Evolutionary conservation across 2,113 vertebrate species (phyloP).

Genomic region (Toxotes chatareus): DNA sequence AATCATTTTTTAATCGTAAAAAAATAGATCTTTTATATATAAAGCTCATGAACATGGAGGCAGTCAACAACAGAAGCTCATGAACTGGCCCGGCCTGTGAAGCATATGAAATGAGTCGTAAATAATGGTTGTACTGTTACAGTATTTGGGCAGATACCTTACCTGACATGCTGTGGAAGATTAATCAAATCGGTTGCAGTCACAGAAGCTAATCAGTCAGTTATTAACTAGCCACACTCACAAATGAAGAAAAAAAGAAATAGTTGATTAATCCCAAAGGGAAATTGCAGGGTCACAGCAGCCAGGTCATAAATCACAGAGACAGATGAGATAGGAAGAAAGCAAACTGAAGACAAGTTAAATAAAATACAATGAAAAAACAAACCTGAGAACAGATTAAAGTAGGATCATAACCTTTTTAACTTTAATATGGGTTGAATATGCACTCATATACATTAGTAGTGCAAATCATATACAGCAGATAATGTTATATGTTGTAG

Average conservation of each 20-base stretch:
- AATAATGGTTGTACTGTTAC: too few relatives aligned
- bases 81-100: too few relatives aligned
- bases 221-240: too few relatives aligned
- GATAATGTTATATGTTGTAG: too few relatives aligned
- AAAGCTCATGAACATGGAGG: not conserved
- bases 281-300: slow-evolving; percentile 12
- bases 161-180: too few relatives aligned
- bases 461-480: too few relatives aligned
- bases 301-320: slow-evolving; percentile 1
- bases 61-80: not conserved
- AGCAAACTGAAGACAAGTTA: not conserved
- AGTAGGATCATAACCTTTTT: not conserved
- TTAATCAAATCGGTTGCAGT: too few relatives aligned
- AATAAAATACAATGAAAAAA: not conserved
- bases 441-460: not conserved
- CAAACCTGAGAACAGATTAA: not conserved
- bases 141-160: too few relatives aligned
- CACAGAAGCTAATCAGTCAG: too few relatives aligned
- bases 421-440: not conserved
- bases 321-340: not conserved
- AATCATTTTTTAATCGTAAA: not conserved
- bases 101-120: too few relatives aligned
- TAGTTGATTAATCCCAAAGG: not conserved
- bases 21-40: not conserved
- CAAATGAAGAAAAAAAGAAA: too few relatives aligned